These are phyloP conservation scores for Prionailurus bengalensis DNA, from an alignment of 2,113 vertebrate species.

Conservation along the genomic window DNA sequence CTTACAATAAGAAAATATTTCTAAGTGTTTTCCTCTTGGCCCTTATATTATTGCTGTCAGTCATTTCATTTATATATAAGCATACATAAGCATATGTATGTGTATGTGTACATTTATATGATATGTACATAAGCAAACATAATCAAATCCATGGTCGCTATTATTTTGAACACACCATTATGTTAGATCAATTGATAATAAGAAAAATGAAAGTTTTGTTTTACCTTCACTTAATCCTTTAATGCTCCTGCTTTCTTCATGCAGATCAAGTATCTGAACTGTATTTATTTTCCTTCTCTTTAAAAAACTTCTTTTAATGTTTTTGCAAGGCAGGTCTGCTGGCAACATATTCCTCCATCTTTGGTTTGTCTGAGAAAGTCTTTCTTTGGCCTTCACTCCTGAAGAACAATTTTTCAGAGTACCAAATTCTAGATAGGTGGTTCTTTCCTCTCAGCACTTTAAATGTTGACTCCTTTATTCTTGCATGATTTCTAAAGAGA, in stretches of 20 bases:
- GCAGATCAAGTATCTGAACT: background rate
- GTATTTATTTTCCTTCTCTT: background rate
- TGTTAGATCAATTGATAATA: slow-evolving; percentile 1
- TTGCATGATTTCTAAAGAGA: background rate
- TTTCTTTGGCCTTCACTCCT: background rate
- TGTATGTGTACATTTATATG: background rate
- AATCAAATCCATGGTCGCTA: background rate
- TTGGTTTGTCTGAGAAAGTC: background rate
- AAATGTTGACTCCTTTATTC: background rate
- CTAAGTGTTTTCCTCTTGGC: background rate
- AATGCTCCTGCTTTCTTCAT: background rate
- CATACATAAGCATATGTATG: background rate
- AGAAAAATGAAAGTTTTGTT: background rate
- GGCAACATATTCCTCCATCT: background rate
- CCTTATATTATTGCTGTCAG: background rate
- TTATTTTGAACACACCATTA: background rate
- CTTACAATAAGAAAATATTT: background rate
- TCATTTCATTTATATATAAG: background rate
- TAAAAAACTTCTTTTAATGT: background rate
- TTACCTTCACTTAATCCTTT: background rate
- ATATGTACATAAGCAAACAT: background rate
- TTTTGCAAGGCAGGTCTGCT: background rate
- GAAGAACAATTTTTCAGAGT: background rate
- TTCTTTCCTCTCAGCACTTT: background rate
- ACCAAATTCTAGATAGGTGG: background rate